Evolutionary conservation across 2,888 invertebrate species (phyloP), one percentile per base, ranked within the genome.

Genomic region (Eupithecia inturbata): DNA sequence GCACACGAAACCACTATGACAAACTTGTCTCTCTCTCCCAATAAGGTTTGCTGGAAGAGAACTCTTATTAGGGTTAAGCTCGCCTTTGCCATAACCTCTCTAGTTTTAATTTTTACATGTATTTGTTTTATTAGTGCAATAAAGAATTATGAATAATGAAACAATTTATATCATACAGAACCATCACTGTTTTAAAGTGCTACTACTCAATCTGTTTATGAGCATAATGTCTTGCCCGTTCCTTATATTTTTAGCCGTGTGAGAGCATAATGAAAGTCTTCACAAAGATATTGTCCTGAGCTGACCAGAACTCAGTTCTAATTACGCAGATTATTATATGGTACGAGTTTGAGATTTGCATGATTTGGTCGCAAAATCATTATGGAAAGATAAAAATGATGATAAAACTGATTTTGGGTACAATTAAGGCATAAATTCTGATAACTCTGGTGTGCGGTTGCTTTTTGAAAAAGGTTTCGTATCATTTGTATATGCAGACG

Each of bases 251-350:
- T 76, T 66, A 74, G 68, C 36, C 22, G 36, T 70, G 72, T 72
- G 74, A 74, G 74, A 68, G 68, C 67, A 19, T 74, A 74, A 74
- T 77, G 67, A 31, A 70, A 66, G 75, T 66, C 67, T 64, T 60
- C 63, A 71, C 63, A 62, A 45, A 73, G 53, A 41, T 68, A 71
- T 69, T 70, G 49, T 26, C 45, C 60, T 45, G 36, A 49, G 10
- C 31, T 22, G 57, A 33, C 16, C 63, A 68, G 33, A 73, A 70
- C 64, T 36, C 60, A 33, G 67, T 70, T 64, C 64, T 75, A 71
- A 72, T 74, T 71, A 68, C 39, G 26, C 22, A 69, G 49, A 69
- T 66, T 64, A 45, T 71, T 60, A 60, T 63, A 22, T 19, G 12
- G 63, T 45, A 68, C 31, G 57, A 68, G 36, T 26, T 19, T 67